Evolutionary conservation across 2,113 vertebrate species (phyloP).

Genomic region (Halichoerus grypus): DNA sequence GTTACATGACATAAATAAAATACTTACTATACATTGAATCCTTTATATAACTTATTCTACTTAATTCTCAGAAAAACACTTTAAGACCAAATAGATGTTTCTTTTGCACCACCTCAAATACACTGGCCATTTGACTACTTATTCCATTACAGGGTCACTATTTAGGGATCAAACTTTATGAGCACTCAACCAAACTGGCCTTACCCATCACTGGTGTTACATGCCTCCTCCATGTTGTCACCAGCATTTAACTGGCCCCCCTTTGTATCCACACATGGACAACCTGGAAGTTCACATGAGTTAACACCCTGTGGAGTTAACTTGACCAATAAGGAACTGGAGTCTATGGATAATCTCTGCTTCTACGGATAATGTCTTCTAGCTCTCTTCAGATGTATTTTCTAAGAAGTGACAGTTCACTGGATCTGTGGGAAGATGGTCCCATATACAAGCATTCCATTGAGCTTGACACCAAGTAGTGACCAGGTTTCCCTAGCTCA

Average conservation of each 20-base stretch:
- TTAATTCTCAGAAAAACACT: neutral
- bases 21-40: neutral
- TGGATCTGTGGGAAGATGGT: too few species aligned
- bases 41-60: neutral
- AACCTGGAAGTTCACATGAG: neutral
- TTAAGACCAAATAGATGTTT: neutral
- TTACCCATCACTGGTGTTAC: too few species aligned
- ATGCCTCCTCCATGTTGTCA: neutral
- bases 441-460: fast-evolving
- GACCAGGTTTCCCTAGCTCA: neutral
- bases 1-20: neutral
- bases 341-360: neutral
- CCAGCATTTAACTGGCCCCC: too few species aligned
- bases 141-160: neutral
- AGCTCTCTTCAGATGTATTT: neutral
- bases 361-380: neutral
- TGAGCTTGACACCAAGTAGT: neutral
- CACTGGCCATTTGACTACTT: neutral
- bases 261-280: neutral
- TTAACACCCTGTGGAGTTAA: neutral
- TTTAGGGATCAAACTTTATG: neutral
- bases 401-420: neutral
- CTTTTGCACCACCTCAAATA: neutral
- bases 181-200: neutral
- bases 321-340: neutral